Percentiles rank a stretch among this genome's conserved stretches.
phyloP scores from a whole-genome alignment of 2,797 vertebrate species.

The Macroramphosus scolopax region DNA sequence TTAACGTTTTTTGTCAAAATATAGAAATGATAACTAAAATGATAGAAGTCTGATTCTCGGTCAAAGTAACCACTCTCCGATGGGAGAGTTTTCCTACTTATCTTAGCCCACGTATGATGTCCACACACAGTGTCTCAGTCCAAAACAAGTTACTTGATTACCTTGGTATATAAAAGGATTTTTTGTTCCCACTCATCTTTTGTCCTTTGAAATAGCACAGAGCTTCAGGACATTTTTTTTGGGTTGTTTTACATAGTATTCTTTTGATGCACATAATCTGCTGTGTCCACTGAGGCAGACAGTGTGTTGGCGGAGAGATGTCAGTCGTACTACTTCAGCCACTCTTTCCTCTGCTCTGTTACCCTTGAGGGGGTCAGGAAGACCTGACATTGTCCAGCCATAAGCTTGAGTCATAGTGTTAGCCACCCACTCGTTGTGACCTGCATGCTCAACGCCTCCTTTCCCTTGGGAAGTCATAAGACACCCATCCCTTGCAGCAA shows the following conservation, averaged over 20 bases:
- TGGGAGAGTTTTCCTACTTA: too few relatives aligned
- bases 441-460: conserved; percentile 7
- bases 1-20: too few relatives aligned
- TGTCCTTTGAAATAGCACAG: conserved; percentile 28
- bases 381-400: conserved; percentile 40
- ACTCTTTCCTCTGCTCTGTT: conserved; percentile 25
- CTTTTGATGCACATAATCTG: conserved; percentile 54
- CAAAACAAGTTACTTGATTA: conserved; percentile 5
- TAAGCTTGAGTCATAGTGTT: conserved; percentile 47
- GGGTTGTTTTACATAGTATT: conserved; percentile 28
- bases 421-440: conserved; percentile 46
- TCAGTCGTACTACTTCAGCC: conserved; percentile 41
- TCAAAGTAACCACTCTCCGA: too few relatives aligned
- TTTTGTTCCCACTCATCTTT: conserved; percentile 16
- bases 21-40: too few relatives aligned
- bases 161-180: conserved; percentile 14
- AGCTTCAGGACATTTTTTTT: conserved; percentile 33
- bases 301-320: conserved; percentile 40
- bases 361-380: conserved; percentile 34
- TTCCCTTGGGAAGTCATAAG: conserved; percentile 9
- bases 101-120: too few relatives aligned
- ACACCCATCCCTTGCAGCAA: conserved; percentile 7
- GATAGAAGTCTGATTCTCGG: too few relatives aligned
- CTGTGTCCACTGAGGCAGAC: conserved; percentile 50
- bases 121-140: too few relatives aligned